Percentiles rank a stretch among this genome's conserved stretches.
Evolutionary conservation across 2,888 invertebrate species (phyloP).

Genomic region (Aleiodes testaceus): DNA sequence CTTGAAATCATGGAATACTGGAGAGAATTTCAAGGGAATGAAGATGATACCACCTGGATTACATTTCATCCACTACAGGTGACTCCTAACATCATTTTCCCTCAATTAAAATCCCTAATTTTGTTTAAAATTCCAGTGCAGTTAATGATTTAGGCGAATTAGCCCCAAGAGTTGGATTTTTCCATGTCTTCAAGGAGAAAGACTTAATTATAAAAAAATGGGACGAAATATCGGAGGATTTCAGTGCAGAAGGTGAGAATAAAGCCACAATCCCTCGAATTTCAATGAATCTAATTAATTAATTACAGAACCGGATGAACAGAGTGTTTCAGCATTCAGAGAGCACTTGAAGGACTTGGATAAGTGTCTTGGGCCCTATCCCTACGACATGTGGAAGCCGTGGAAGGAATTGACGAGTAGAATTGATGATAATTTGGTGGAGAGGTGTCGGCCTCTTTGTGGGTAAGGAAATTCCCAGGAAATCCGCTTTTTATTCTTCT

Average conservation of each 20-base stretch:
- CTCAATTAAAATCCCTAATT: constrained; percentile 53
- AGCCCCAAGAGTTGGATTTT: constrained; percentile 84
- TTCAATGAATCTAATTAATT: constrained; percentile 34
- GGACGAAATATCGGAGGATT: constrained; percentile 86
- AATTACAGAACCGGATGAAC: constrained; percentile 76
- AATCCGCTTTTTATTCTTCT: background rate
- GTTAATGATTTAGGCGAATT: constrained; percentile 74
- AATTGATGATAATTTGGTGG: constrained; percentile 71
- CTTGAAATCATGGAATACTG: constrained; percentile 90
- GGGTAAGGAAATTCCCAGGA: constrained; percentile 72
- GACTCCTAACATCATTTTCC: constrained; percentile 61
- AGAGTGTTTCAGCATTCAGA: constrained; percentile 79
- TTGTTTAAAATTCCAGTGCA: constrained; percentile 68
- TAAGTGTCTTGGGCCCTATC: constrained; percentile 90
- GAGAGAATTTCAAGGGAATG: constrained; percentile 92
- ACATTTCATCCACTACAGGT: constrained; percentile 94
- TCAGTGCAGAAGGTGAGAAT: constrained; percentile 74
- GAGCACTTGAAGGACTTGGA: constrained; percentile 84
- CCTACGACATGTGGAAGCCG: constrained; percentile 88
- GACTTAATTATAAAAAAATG: constrained; percentile 93
- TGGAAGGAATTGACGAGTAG: constrained; percentile 87
- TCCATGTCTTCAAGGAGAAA: constrained; percentile 85
- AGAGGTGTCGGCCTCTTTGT: constrained; percentile 80
- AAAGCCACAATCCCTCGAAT: constrained; percentile 45
- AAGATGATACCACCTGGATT: constrained; percentile 99